phyloP scores from a whole-genome alignment of 1,140 invertebrate genomes.

The Elysia chlorotica region DNA sequence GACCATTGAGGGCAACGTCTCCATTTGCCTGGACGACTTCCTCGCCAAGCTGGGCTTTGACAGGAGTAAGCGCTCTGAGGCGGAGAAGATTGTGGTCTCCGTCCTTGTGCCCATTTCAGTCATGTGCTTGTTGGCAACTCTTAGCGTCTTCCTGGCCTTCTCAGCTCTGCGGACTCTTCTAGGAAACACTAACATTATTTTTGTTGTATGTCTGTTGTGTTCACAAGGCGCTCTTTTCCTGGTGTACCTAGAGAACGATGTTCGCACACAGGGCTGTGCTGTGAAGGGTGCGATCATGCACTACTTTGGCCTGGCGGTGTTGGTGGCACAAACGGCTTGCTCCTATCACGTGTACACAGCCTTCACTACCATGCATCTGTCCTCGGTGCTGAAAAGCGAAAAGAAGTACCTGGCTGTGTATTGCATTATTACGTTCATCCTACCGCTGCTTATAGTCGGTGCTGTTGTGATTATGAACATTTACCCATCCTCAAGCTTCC shows the following conservation, averaged over 20 bases:
- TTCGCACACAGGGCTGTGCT: not conserved
- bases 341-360: constrained; percentile 15
- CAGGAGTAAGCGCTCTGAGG: not conserved
- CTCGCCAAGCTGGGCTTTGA: not conserved
- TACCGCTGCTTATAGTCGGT: not conserved
- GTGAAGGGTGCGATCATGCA: not conserved
- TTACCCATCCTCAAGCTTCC: too few relatives aligned
- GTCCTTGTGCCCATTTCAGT: constrained; percentile 4
- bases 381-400: not conserved
- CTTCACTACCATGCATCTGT: constrained; percentile 21
- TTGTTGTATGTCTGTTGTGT: not conserved
- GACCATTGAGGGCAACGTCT: constrained; percentile 5
- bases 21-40: constrained; percentile 10
- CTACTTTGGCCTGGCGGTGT: constrained; percentile 9
- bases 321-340: not conserved
- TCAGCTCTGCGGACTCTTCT: constrained; percentile 3
- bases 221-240: constrained; percentile 4
- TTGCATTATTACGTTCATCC: not conserved
- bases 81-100: not conserved
- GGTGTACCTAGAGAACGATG: not conserved
- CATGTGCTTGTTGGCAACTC: not conserved
- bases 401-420: not conserved
- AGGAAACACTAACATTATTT: constrained; percentile 16
- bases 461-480: not conserved
- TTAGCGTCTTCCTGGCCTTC: constrained; percentile 6